Conservation (phyloP, 2,113 vertebrate species). For the Pelodiscus sinensis region DNA sequence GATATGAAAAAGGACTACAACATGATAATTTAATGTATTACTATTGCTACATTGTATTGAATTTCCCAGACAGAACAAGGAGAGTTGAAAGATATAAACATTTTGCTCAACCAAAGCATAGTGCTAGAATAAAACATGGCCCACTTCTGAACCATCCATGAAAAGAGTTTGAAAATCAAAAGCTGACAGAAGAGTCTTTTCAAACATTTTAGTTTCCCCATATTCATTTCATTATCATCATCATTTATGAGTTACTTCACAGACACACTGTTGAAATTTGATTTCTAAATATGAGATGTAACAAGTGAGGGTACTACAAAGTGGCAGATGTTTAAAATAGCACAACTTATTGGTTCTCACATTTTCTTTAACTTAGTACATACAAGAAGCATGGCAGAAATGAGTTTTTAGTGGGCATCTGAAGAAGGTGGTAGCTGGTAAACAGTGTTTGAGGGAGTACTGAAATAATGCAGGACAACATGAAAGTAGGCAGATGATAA, state of each 20-base stretch:
- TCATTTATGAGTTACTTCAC: neutral
- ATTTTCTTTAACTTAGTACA: neutral
- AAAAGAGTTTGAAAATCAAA: neutral
- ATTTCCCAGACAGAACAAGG: slow-evolving; percentile 8
- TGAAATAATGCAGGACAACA: accelerated
- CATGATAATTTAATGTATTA: slow-evolving; percentile 7
- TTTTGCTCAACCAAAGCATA: neutral
- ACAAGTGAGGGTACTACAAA: neutral
- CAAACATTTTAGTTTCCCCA: neutral
- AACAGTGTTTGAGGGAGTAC: neutral
- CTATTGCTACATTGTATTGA: slow-evolving; percentile 32
- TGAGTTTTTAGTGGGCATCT: neutral
- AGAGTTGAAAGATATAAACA: neutral
- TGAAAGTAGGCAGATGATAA: neutral
- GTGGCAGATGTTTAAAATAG: neutral
- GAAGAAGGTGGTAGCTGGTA: neutral
- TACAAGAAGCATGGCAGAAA: neutral
- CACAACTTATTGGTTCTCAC: accelerated
- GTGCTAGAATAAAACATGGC: neutral
- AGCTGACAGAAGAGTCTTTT: neutral
- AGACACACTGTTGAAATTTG: accelerated
- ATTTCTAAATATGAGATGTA: neutral
- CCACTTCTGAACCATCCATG: neutral
- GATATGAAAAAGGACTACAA: accelerated
- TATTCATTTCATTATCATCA: neutral